Percentiles rank a stretch among this genome's conserved stretches.
Evolutionary conservation across 2,888 invertebrate species (phyloP).

Genomic region (Tanypteryx hageni): DNA sequence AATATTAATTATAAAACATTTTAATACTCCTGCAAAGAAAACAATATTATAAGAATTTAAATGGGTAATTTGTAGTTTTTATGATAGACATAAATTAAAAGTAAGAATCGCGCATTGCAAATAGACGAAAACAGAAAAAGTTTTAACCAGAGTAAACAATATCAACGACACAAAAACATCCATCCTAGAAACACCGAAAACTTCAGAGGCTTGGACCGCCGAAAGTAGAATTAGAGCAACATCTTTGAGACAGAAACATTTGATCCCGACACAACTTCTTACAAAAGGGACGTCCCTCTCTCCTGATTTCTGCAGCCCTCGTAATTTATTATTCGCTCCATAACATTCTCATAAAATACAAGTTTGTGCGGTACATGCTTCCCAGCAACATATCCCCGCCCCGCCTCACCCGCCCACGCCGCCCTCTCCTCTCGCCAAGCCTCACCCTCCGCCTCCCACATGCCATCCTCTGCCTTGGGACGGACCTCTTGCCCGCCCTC

Average conservation of each 20-base stretch:
- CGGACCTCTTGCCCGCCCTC: neutral
- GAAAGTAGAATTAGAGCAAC: neutral
- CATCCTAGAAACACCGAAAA: no score
- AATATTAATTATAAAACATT: no score
- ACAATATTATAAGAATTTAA: no score
- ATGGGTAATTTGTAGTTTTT: no score
- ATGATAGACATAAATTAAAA: no score
- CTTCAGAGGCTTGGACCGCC: neutral
- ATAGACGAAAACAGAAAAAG: no score
- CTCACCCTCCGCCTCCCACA: neutral
- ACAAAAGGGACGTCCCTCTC: neutral
- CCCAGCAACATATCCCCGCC: neutral
- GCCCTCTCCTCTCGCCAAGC: neutral
- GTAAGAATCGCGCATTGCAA: no score
- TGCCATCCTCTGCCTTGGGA: neutral
- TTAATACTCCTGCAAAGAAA: no score
- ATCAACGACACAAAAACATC: no score
- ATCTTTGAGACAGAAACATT: neutral
- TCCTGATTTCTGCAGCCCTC: neutral
- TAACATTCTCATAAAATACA: constrained; percentile 2
- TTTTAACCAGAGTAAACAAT: no score
- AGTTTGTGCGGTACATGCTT: neutral
- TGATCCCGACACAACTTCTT: neutral
- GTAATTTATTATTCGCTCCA: neutral
- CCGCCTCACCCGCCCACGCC: neutral